phyloP scores from a whole-genome alignment of 2,113 vertebrate species.

The Picathartes gymnocephalus region DNA sequence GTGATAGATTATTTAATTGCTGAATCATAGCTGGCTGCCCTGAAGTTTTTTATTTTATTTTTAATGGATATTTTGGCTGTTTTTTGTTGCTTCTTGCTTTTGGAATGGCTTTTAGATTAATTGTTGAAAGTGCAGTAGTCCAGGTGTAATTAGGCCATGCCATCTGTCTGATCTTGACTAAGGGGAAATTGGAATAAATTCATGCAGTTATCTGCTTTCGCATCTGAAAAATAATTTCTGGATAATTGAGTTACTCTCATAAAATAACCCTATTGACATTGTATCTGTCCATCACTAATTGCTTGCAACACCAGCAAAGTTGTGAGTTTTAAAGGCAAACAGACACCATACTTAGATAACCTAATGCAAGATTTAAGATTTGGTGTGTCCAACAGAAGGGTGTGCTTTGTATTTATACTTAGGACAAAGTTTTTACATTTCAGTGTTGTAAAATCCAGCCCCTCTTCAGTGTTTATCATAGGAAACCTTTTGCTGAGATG shows the following conservation, averaged over 20 bases:
- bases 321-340: neutral
- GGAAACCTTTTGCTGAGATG: neutral
- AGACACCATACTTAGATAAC: neutral
- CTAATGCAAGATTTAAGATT: neutral
- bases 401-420: neutral
- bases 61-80: neutral
- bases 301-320: neutral
- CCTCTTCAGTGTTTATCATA: neutral
- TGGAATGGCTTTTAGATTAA: neutral
- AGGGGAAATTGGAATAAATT: slow-evolving; percentile 28
- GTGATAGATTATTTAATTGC: neutral
- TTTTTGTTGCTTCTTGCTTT: slow-evolving; percentile 4
- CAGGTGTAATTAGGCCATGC: slow-evolving; percentile 43
- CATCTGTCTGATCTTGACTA: slow-evolving; percentile 31
- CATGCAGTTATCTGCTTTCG: slow-evolving; percentile 19
- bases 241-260: slow-evolving; percentile 18
- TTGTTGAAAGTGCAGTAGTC: slow-evolving; percentile 8
- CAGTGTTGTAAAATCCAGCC: neutral
- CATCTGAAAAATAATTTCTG: slow-evolving; percentile 38
- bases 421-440: neutral
- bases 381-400: neutral
- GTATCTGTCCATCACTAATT: slow-evolving; percentile 11
- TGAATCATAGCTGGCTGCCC: neutral
- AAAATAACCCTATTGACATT: neutral
- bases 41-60: neutral